phyloP scores from a whole-genome alignment of 2,888 invertebrate species.

The Gonocerus acuteangulatus region DNA sequence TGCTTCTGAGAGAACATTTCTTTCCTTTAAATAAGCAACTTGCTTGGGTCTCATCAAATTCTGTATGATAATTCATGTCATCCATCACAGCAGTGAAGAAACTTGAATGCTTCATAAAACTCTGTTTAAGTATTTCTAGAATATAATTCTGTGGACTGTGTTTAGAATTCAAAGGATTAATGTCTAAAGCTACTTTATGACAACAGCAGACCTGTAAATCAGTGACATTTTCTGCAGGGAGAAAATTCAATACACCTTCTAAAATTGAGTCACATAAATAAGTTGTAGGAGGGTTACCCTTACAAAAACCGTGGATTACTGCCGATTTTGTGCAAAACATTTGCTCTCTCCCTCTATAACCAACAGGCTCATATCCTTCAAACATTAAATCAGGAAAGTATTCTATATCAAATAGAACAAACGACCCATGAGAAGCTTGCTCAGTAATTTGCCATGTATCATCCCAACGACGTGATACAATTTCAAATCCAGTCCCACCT shows the following conservation, averaged over 20 bases:
- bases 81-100: background rate
- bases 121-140: background rate
- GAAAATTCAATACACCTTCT: background rate
- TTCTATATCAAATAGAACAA: conserved; percentile 44
- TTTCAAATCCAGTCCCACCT: conserved; percentile 47
- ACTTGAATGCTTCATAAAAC: background rate
- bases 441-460: conserved; percentile 52
- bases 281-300: conserved; percentile 10
- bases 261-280: background rate
- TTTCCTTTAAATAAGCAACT: background rate
- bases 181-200: conserved; percentile 7
- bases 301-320: conserved; percentile 42
- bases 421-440: conserved; percentile 49
- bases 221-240: background rate
- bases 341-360: conserved; percentile 45
- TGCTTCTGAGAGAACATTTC: conserved; percentile 3
- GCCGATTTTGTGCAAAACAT: conserved; percentile 43
- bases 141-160: conserved; percentile 3
- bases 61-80: conserved; percentile 4
- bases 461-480: conserved; percentile 42
- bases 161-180: conserved; percentile 10
- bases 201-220: background rate
- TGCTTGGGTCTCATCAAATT: background rate
- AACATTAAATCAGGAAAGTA: conserved; percentile 43
- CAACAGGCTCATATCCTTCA: conserved; percentile 45